Conservation (phyloP, 2,888 invertebrate genomes). For the Chloroclystis v-ata region DNA sequence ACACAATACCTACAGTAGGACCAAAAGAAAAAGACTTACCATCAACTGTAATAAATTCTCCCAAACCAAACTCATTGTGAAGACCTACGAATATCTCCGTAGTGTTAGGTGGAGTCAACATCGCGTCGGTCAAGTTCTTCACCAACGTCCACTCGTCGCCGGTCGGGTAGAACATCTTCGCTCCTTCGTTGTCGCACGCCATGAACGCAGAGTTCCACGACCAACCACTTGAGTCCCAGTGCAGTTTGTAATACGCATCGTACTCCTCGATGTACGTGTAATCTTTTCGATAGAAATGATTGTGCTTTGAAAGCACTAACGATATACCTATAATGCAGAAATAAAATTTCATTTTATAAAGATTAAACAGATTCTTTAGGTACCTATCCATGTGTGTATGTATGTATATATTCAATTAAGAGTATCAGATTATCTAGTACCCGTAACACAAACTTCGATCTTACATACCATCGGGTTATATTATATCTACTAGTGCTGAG, state of each 20-base stretch:
- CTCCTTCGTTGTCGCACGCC: constrained; percentile 43
- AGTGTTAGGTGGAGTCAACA: constrained; percentile 27
- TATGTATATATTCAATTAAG: too few relatives aligned
- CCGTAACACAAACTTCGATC: too few relatives aligned
- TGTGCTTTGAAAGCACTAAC: constrained; percentile 23
- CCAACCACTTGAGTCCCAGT: constrained; percentile 31
- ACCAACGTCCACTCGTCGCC: constrained; percentile 40
- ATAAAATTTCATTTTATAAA: too few relatives aligned
- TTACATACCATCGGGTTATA: too few relatives aligned
- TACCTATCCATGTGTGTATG: too few relatives aligned
- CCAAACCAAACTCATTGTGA: constrained; percentile 39
- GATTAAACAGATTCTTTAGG: too few relatives aligned
- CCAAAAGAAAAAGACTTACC: constrained; percentile 31
- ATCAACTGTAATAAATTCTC: constrained; percentile 46
- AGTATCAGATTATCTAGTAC: too few relatives aligned
- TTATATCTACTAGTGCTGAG: too few relatives aligned
- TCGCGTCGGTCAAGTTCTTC: constrained; percentile 29
- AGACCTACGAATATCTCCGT: constrained; percentile 42
- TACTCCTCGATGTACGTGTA: constrained; percentile 40
- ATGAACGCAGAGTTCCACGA: constrained; percentile 38
- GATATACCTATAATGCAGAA: constrained; percentile 7
- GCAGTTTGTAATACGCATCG: constrained; percentile 47
- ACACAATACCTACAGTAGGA: too few relatives aligned
- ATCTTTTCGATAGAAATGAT: constrained; percentile 43
- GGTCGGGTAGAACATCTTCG: constrained; percentile 44